Evolutionary conservation across 2,113 vertebrate species (phyloP).

Genomic region (Lamprotornis superbus): DNA sequence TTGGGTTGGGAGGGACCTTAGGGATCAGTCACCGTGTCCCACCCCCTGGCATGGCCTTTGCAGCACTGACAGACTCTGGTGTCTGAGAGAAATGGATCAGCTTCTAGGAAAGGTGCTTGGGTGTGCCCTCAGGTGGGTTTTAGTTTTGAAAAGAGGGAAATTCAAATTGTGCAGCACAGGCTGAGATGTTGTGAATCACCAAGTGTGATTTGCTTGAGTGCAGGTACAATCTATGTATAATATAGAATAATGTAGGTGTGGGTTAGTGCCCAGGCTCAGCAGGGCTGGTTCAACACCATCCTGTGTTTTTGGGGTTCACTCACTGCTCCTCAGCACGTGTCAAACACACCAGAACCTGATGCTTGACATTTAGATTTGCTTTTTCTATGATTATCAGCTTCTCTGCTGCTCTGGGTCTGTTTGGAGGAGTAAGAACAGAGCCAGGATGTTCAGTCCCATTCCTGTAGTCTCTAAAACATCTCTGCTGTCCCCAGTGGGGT

Average conservation of each 20-base stretch:
- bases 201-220: no score
- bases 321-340: rapidly evolving
- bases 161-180: not conserved
- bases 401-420: not conserved
- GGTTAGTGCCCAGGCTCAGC: rapidly evolving
- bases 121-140: not conserved
- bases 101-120: rapidly evolving
- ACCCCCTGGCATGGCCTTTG: no score
- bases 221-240: not conserved
- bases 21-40: no score
- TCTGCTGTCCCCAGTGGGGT: not conserved
- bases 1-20: no score
- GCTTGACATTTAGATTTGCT: rapidly evolving
- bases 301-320: not conserved
- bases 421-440: not conserved
- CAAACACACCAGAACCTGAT: rapidly evolving
- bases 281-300: rapidly evolving
- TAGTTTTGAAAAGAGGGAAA: not conserved
- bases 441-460: rapidly evolving
- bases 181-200: not conserved
- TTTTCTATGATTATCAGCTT: rapidly evolving
- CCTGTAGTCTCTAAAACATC: not conserved
- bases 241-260: rapidly evolving
- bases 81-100: not conserved
- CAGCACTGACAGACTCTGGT: not conserved